Percentiles rank a stretch among this genome's conserved stretches.
These are phyloP conservation scores for Hoplodrina ambigua DNA, from an alignment of 2,888 invertebrate genomes.

Conservation along the genomic window DNA sequence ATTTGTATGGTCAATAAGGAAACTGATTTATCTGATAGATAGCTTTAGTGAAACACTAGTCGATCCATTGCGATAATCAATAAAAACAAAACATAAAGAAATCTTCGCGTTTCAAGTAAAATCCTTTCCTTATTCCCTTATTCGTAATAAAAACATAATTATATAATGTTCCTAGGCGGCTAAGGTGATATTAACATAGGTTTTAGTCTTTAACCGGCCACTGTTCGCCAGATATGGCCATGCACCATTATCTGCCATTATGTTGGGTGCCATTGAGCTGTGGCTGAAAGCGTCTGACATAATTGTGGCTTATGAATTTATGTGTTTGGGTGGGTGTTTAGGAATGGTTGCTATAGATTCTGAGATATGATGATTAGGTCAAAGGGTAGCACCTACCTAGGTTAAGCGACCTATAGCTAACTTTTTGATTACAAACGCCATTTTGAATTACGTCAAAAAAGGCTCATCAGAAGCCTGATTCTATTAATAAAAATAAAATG, in stretches of 20 bases:
- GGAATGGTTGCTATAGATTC: neutral
- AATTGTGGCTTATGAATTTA: constrained; percentile 13
- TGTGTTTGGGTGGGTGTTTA: neutral
- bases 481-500: no score
- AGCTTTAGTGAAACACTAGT: constrained; percentile 14
- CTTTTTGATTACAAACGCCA: neutral
- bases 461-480: no score
- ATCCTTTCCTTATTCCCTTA: constrained; percentile 50
- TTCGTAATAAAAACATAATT: constrained; percentile 56
- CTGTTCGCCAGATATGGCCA: constrained; percentile 50
- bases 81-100: constrained; percentile 20
- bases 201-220: constrained; percentile 53
- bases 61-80: neutral
- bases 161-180: constrained; percentile 39
- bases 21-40: constrained; percentile 4
- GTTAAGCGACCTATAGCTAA: neutral
- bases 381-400: neutral
- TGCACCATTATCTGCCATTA: constrained; percentile 47
- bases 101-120: constrained; percentile 42
- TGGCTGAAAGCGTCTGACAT: constrained; percentile 9
- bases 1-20: constrained; percentile 4
- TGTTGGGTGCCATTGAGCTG: constrained; percentile 38
- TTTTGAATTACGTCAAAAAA: no score
- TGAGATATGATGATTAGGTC: neutral
- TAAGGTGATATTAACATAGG: constrained; percentile 55